These are phyloP conservation scores for Rhinoptilus africanus DNA, from an alignment of 2,113 vertebrate genomes.

Conservation along the genomic window DNA sequence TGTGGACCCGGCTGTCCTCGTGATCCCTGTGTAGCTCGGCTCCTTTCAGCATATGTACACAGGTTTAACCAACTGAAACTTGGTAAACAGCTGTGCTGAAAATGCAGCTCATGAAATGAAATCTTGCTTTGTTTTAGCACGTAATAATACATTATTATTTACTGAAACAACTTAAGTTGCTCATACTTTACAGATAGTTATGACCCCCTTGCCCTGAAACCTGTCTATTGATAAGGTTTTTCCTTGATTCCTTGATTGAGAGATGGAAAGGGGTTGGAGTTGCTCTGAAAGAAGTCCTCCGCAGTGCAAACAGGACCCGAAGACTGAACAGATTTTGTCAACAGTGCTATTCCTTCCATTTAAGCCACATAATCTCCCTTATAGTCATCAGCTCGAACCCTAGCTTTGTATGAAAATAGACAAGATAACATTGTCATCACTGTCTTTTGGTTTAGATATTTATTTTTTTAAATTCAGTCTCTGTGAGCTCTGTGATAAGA, in stretches of 20 bases:
- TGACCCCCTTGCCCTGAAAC: neutral
- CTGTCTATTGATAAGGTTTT: neutral
- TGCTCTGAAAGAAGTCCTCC: neutral
- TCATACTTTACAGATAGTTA: neutral
- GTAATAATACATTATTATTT: neutral
- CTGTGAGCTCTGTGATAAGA: neutral
- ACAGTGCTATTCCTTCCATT: neutral
- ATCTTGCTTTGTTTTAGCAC: neutral
- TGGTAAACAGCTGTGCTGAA: conserved; percentile 16
- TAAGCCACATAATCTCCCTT: neutral
- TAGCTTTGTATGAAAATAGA: neutral
- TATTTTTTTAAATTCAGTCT: neutral
- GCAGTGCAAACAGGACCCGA: neutral
- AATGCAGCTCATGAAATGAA: neutral
- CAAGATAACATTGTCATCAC: neutral
- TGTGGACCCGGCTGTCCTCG: neutral
- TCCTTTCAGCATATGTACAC: neutral
- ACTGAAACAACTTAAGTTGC: neutral
- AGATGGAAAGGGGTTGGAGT: neutral
- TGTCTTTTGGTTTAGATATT: neutral
- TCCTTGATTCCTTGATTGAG: neutral
- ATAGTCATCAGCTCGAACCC: neutral
- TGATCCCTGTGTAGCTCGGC: neutral
- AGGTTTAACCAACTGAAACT: conserved; percentile 20
- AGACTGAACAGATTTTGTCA: neutral